phyloP scores from a whole-genome alignment of 2,888 invertebrate species.

The Andrena camellia region DNA sequence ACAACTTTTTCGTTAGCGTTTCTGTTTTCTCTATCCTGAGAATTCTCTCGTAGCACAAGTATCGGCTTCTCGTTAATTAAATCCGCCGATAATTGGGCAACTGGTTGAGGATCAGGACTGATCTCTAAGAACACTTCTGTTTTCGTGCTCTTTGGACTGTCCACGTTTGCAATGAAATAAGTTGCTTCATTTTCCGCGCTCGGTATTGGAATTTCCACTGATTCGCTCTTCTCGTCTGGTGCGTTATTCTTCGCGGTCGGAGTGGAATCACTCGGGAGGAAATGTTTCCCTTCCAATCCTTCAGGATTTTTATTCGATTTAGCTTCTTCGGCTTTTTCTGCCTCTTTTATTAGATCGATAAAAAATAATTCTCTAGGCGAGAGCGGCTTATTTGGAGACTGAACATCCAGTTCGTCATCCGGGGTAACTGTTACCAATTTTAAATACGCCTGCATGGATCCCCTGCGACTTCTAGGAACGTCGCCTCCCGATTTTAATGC shows the following conservation, averaged over 20 bases:
- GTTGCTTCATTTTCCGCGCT: slow-evolving; percentile 24
- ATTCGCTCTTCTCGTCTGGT: not conserved
- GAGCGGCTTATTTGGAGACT: slow-evolving; percentile 70
- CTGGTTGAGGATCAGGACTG: slow-evolving; percentile 9
- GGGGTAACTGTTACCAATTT: slow-evolving; percentile 72
- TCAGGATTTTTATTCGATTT: not conserved
- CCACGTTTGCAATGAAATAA: slow-evolving; percentile 74
- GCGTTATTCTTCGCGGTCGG: not conserved
- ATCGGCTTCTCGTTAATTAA: slow-evolving; percentile 49
- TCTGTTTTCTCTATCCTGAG: not conserved
- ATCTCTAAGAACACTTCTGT: slow-evolving; percentile 70
- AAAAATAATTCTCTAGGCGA: slow-evolving; percentile 85
- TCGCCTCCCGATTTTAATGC: slow-evolving; percentile 6
- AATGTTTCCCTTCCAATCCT: slow-evolving; percentile 24
- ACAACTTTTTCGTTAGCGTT: slow-evolving; percentile 9
- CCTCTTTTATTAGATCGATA: slow-evolving; percentile 82
- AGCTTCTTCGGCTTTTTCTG: slow-evolving; percentile 70
- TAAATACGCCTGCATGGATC: slow-evolving; percentile 70
- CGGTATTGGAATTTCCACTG: no score
- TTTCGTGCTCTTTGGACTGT: slow-evolving; percentile 58
- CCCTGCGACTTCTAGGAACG: slow-evolving; percentile 32
- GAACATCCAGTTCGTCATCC: slow-evolving; percentile 42
- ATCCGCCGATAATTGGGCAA: slow-evolving; percentile 35
- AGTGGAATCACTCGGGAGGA: slow-evolving; percentile 44
- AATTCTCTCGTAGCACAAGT: slow-evolving; percentile 24